These are phyloP conservation scores for Pseudorasbora parva DNA, from an alignment of 2,113 vertebrate species.

Conservation along the genomic window DNA sequence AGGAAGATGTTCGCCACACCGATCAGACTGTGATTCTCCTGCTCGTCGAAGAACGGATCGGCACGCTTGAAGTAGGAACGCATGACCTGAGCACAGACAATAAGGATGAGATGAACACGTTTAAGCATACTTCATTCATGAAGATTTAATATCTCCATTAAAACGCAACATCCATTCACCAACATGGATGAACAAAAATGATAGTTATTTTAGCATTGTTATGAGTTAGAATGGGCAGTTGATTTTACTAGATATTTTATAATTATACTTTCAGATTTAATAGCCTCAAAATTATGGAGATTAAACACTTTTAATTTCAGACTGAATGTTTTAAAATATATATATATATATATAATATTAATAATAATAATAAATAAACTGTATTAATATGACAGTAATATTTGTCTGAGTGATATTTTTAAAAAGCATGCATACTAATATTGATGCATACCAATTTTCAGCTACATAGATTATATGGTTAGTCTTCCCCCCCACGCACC, in stretches of 20 bases:
- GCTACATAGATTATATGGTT: not conserved
- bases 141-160: not conserved
- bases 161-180: not conserved
- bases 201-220: not conserved
- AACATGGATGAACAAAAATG: not conserved
- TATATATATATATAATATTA: no score
- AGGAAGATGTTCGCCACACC: conserved; percentile 96
- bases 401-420: no score
- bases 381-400: no score
- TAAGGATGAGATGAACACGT: not conserved
- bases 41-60: conserved; percentile 92
- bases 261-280: not conserved
- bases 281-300: not conserved
- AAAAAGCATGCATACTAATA: no score
- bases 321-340: no score
- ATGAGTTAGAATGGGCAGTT: not conserved
- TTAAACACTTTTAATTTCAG: no score
- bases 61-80: conserved; percentile 89
- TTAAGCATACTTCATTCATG: not conserved
- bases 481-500: no score
- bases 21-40: conserved; percentile 94
- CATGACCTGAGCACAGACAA: conserved; percentile 74
- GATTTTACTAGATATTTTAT: not conserved
- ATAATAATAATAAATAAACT: no score
- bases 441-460: no score